phyloP scores from a whole-genome alignment of 2,113 vertebrate species.

The Pterocles burchelli region DNA sequence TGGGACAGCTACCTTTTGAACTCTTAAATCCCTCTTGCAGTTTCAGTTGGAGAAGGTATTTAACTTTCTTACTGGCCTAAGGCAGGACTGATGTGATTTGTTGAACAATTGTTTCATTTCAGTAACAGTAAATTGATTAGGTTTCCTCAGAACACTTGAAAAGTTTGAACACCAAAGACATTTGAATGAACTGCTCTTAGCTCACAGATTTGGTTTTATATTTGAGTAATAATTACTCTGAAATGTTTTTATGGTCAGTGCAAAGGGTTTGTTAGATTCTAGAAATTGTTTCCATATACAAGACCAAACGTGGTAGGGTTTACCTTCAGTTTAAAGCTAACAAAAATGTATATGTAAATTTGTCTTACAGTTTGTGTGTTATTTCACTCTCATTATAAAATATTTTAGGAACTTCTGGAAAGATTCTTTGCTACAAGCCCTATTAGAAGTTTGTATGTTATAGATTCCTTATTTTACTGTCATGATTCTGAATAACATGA shows the following conservation, averaged over 20 bases:
- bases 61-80: conserved; percentile 4
- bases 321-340: background rate
- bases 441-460: background rate
- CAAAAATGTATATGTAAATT: background rate
- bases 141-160: background rate
- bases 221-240: background rate
- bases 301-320: background rate
- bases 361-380: background rate
- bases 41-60: conserved; percentile 2
- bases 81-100: background rate
- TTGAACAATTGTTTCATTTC: conserved; percentile 8
- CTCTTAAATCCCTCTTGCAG: background rate
- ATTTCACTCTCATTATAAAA: background rate
- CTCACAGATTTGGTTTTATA: background rate
- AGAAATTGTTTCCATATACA: background rate
- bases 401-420: background rate
- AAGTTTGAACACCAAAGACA: background rate
- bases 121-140: conserved; percentile 22
- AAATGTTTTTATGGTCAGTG: background rate
- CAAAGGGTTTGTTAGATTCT: background rate
- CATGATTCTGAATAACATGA: background rate
- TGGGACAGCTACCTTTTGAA: background rate
- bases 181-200: background rate
- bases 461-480: background rate
- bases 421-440: background rate